Evolutionary conservation across 2,888 invertebrate species (phyloP).

Genomic region (Meiosimyza decipiens): DNA sequence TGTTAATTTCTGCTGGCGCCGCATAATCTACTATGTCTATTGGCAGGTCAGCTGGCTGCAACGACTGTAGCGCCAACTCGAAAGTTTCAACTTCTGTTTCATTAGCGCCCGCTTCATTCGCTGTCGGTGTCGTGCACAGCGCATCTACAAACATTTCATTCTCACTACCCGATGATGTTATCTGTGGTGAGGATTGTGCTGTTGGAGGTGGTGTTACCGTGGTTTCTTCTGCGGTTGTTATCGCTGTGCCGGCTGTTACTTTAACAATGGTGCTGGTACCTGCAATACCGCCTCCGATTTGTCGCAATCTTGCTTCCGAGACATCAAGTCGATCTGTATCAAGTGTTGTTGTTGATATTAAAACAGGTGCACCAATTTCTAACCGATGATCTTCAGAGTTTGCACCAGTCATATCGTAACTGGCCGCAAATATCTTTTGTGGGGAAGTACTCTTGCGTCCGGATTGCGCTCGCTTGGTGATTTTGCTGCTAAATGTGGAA

Average conservation of each 20-base stretch:
- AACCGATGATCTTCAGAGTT: constrained; percentile 64
- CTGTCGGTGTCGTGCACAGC: constrained; percentile 53
- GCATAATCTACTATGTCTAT: constrained; percentile 15
- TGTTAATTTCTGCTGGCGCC: not conserved
- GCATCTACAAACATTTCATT: constrained; percentile 64
- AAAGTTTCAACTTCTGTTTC: constrained; percentile 44
- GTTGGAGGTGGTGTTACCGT: not conserved
- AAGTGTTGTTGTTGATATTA: constrained; percentile 65
- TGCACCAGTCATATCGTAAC: constrained; percentile 66
- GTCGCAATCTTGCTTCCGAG: constrained; percentile 56
- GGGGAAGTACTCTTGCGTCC: constrained; percentile 57
- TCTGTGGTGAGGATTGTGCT: constrained; percentile 45
- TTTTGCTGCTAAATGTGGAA: constrained; percentile 62
- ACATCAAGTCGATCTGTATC: constrained; percentile 63
- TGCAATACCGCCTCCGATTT: constrained; percentile 59
- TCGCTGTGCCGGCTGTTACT: constrained; percentile 30
- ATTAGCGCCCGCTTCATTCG: constrained; percentile 27
- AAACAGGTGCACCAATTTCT: constrained; percentile 65
- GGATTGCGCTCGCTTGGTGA: constrained; percentile 58
- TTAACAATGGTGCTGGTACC: constrained; percentile 43
- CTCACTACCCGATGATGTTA: constrained; percentile 58
- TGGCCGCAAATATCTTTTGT: constrained; percentile 54
- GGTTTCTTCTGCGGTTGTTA: constrained; percentile 7
- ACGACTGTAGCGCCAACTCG: constrained; percentile 43
- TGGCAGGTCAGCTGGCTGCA: constrained; percentile 4